phyloP scores from a whole-genome alignment of 2,888 invertebrate species.

The Apamea crenata region DNA sequence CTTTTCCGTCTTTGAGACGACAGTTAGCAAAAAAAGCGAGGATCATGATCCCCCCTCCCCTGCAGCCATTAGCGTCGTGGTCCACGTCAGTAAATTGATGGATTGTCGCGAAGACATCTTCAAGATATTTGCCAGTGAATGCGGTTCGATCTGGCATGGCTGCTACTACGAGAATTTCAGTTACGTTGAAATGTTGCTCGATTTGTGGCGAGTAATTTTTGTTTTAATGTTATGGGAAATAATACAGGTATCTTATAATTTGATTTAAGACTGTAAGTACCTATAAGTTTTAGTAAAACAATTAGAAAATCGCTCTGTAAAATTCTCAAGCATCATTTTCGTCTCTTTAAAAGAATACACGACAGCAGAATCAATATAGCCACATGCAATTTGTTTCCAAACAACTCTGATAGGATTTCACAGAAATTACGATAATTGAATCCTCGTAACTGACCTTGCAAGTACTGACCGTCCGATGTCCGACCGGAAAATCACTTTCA shows the following conservation, averaged over 20 bases:
- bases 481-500: conserved; percentile 7
- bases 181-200: conserved; percentile 11
- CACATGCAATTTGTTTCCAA: conserved; percentile 12
- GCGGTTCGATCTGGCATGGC: conserved; percentile 40
- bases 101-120: conserved; percentile 65
- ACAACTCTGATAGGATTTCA: conserved; percentile 14
- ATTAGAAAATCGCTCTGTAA: background rate
- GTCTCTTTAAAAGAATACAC: background rate
- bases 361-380: background rate
- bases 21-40: conserved; percentile 60
- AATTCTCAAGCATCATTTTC: background rate
- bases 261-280: background rate
- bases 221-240: background rate
- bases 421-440: conserved; percentile 42
- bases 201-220: background rate
- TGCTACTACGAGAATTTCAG: conserved; percentile 28
- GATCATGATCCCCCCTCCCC: conserved; percentile 58
- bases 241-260: background rate
- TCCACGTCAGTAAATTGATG: conserved; percentile 72
- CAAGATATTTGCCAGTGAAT: conserved; percentile 62
- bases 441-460: conserved; percentile 51
- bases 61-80: conserved; percentile 69
- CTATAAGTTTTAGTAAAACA: background rate
- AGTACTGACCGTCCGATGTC: background rate
- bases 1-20: conserved; percentile 53